Evolutionary conservation across 2,797 vertebrate genomes (phyloP), one percentile per base, ranked within the genome.

Genomic region (Rousettus madagascariensis): DNA sequence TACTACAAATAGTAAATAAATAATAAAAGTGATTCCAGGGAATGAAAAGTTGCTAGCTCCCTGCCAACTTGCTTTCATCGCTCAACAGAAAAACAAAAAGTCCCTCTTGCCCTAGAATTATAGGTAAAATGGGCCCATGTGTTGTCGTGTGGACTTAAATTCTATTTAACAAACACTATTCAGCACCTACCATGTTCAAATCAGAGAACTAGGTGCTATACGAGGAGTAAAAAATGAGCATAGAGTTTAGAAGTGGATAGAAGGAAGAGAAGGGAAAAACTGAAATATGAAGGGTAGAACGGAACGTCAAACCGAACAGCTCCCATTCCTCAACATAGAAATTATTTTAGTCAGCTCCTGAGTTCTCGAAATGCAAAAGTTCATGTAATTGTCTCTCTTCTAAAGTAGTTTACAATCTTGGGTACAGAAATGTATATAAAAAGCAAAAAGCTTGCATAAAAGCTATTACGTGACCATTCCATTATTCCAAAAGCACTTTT

Each of bases 1-100:
- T 92, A 86, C 91, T 95, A 95, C 93, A 97, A 97, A 97, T 95
- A 97, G 94, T 95, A 97, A 97, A 94, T 97, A 97, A 97, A 95
- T 95, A 97, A 95, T 96, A 84, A 95, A 96, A 94, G 41, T 55
- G 77, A 92, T 71, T 90, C 90, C 80, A 87, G 30, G 78, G 83
- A 92, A 94, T 88, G 86, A 95, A 88, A 91, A 46, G n/a, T n/a
- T 51, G 78, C 55, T 75, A 66, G 53, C 16, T 92, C 33, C 24
- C 84, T 95, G 96, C 96, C 97, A 97, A 86, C 53, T 94, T 41
- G 49, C 95, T 97, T 95, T 97, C 97, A 96, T 84, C 95, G 0
- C 68, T 89, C 75, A 92, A 91, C 65, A 96, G 85, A 90, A 94
- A 96, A 95, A 84, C 90, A 96, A 79, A 93, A 94, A 95, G 94